Percentiles rank a stretch among this genome's conserved stretches.
Conservation (phyloP, 2,797 vertebrate genomes). For the Alosa sapidissima region DNA sequence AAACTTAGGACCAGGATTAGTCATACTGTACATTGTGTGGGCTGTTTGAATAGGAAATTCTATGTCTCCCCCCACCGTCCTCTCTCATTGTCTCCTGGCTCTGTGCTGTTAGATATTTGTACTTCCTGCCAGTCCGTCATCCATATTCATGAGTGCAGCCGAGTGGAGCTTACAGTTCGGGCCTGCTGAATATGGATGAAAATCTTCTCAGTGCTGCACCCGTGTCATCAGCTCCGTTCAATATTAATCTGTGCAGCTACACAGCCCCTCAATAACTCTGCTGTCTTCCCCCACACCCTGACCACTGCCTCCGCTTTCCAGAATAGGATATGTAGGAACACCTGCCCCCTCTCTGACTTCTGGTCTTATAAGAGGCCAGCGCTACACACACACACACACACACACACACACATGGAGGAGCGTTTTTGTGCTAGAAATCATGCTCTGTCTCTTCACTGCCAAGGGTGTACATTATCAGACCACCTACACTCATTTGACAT, state of each 20-base stretch:
- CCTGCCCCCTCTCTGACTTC: conserved; percentile 9
- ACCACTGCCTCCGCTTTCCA: background rate
- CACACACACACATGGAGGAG: background rate
- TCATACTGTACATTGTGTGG: conserved; percentile 15
- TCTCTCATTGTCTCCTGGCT: conserved; percentile 15
- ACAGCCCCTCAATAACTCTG: conserved; percentile 48
- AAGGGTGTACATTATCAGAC: background rate
- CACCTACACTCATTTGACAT: background rate
- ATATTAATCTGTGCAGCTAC: conserved; percentile 61
- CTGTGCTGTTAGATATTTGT: conserved; percentile 48
- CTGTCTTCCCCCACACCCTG: conserved; percentile 41
- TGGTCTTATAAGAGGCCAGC: background rate
- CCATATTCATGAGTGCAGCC: conserved; percentile 59
- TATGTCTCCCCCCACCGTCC: background rate
- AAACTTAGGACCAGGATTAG: background rate
- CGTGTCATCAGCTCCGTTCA: conserved; percentile 60
- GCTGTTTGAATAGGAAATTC: background rate
- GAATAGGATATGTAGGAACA: background rate
- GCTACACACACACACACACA: too few species aligned
- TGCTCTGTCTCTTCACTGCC: background rate
- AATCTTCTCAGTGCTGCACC: conserved; percentile 51
- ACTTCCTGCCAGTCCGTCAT: conserved; percentile 54
- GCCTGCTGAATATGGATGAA: conserved; percentile 62
- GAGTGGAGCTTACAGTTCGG: conserved; percentile 55
- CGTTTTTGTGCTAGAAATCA: background rate